Percentiles rank a stretch among this genome's conserved stretches.
Evolutionary conservation across 2,113 vertebrate genomes (phyloP).

Genomic region (Okapia johnstoni): DNA sequence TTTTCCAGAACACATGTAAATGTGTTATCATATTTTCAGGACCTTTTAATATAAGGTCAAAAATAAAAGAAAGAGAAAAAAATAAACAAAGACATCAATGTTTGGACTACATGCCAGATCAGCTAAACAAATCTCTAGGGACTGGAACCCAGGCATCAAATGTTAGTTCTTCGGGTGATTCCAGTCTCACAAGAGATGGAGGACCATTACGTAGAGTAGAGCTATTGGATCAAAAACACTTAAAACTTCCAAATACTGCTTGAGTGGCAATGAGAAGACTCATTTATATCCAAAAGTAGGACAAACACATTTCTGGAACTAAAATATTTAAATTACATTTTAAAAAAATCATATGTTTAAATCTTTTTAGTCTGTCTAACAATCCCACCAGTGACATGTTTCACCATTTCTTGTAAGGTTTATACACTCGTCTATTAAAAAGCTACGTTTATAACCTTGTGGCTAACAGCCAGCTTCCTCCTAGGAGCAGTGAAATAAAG

Average conservation of each 20-base stretch:
- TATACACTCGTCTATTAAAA: background rate
- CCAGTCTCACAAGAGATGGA: background rate
- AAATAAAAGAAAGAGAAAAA: background rate
- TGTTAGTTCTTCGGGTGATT: background rate
- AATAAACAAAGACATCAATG: background rate
- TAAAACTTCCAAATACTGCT: background rate
- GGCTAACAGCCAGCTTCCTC: background rate
- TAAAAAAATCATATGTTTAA: background rate
- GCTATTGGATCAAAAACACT: background rate
- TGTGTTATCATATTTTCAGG: background rate
- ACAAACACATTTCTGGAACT: background rate
- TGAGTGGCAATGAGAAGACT: background rate
- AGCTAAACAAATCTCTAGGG: background rate
- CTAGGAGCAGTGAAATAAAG: background rate
- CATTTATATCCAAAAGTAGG: no score
- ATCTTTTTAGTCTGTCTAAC: background rate
- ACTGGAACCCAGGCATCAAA: background rate
- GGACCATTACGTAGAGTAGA: background rate
- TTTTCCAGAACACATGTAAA: background rate
- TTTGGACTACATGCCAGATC: background rate
- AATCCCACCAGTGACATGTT: background rate
- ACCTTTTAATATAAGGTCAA: background rate
- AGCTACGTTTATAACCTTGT: background rate
- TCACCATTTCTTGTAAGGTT: background rate
- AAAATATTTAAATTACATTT: background rate